Percentiles rank a stretch among this genome's conserved stretches.
These are phyloP conservation scores for Mixornis gularis DNA, from an alignment of 2,113 vertebrate genomes.

Conservation along the genomic window DNA sequence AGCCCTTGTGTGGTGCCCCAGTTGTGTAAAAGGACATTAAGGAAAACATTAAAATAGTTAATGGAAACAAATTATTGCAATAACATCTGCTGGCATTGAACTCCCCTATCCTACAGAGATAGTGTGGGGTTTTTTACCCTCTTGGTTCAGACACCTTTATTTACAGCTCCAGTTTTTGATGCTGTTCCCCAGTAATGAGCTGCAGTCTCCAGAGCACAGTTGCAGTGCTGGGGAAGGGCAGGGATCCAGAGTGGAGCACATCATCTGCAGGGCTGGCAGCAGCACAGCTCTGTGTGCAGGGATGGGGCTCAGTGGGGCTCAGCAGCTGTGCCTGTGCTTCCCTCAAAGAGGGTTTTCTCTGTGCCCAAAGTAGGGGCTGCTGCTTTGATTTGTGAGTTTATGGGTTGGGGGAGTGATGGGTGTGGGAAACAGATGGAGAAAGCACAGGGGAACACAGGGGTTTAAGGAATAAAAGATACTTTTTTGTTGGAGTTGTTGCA, in stretches of 20 bases:
- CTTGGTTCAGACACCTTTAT: neutral
- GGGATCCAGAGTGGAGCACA: neutral
- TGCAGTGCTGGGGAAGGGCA: neutral
- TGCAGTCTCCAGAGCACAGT: neutral
- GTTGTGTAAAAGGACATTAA: neutral
- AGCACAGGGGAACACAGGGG: neutral
- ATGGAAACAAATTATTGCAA: neutral
- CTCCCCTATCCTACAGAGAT: neutral
- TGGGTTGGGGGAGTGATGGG: neutral
- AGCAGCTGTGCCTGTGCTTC: rapidly evolving
- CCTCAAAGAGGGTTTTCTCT: neutral
- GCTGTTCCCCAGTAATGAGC: neutral
- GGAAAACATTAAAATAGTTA: neutral
- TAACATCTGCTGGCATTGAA: neutral
- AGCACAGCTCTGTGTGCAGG: neutral
- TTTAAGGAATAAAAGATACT: neutral
- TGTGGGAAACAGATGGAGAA: neutral
- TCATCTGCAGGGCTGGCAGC: neutral
- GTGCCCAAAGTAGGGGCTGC: neutral
- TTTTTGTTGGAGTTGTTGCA: neutral
- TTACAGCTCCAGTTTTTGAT: neutral
- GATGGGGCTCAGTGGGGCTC: neutral
- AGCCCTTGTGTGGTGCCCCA: neutral
- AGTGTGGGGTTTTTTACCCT: neutral
- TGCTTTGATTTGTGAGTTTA: neutral